A percentile compares a stretch with the other conserved stretches of the same genome.
These are phyloP conservation scores for Ptycholaimellus sp. DNA, from an alignment of 2,888 invertebrate genomes.

Conservation along the genomic window DNA sequence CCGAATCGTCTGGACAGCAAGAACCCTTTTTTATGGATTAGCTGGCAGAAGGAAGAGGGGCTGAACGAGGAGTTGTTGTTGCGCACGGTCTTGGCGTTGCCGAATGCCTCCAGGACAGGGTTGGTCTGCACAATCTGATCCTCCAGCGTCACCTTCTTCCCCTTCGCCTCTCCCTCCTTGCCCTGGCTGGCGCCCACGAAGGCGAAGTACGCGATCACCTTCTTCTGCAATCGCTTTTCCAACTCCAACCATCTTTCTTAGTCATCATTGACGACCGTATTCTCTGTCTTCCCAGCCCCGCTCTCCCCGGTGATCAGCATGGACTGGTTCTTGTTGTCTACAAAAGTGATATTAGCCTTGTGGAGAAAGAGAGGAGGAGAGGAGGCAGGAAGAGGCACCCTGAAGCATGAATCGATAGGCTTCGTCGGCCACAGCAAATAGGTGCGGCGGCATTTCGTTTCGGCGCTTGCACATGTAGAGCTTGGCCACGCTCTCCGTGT, in stretches of 20 bases:
- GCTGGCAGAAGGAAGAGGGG: too few species aligned
- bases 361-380: too few species aligned
- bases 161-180: constrained; percentile 5
- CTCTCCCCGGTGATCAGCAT: constrained; percentile 90
- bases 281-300: constrained; percentile 99
- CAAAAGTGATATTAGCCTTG: too few species aligned
- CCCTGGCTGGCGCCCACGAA: constrained; percentile 40
- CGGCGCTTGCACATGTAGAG: constrained; percentile 57
- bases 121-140: constrained; percentile 99
- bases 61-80: constrained; percentile 99
- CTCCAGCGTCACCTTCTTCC: constrained; percentile 54
- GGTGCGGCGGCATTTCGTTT: constrained; percentile 25
- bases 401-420: constrained; percentile 25
- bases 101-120: constrained; percentile 93
- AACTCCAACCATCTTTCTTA: too few species aligned
- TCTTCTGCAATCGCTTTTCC: too few species aligned
- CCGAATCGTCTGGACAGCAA: constrained; percentile 99
- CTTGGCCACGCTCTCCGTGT: constrained; percentile 54
- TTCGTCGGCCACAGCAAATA: constrained; percentile 21
- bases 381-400: too few species aligned
- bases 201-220: constrained; percentile 89
- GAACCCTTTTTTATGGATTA: too few species aligned
- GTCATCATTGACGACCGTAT: too few species aligned
- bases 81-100: constrained; percentile 98
- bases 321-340: constrained; percentile 40